phyloP scores from a whole-genome alignment of 2,888 invertebrate genomes.

The Eledona agricola region DNA sequence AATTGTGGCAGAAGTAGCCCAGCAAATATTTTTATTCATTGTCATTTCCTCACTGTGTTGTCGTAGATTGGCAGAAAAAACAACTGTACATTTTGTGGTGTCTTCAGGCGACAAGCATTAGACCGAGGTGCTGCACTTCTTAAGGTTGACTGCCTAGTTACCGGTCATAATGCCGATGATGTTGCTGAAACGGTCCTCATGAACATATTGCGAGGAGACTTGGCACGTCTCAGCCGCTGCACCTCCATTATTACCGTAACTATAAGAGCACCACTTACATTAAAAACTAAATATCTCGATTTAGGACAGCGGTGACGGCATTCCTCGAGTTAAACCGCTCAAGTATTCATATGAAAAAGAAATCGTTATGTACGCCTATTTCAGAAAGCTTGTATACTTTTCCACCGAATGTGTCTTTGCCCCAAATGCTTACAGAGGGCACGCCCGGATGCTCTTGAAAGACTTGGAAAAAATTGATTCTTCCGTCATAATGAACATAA shows the following conservation, averaged over 20 bases:
- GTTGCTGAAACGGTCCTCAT: constrained; percentile 98
- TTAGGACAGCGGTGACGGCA: constrained; percentile 79
- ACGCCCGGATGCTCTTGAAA: constrained; percentile 89
- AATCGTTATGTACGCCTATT: constrained; percentile 99
- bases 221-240: constrained; percentile 91
- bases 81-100: constrained; percentile 97
- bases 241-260: constrained; percentile 88
- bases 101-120: constrained; percentile 94
- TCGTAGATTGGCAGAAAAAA: constrained; percentile 83
- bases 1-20: constrained; percentile 84
- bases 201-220: constrained; percentile 97
- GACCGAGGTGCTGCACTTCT: constrained; percentile 92
- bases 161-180: constrained; percentile 97
- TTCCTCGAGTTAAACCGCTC: constrained; percentile 93
- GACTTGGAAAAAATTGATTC: constrained; percentile 95
- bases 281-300: constrained; percentile 41
- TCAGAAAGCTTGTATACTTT: constrained; percentile 94
- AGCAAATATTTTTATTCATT: too few species aligned
- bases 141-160: constrained; percentile 92
- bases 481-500: constrained; percentile 90
- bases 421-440: constrained; percentile 96
- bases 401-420: constrained; percentile 99
- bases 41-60: too few species aligned
- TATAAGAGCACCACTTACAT: constrained; percentile 13
- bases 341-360: constrained; percentile 99